phyloP scores from a whole-genome alignment of 2,888 invertebrate species.

The Microchrysa polita region DNA sequence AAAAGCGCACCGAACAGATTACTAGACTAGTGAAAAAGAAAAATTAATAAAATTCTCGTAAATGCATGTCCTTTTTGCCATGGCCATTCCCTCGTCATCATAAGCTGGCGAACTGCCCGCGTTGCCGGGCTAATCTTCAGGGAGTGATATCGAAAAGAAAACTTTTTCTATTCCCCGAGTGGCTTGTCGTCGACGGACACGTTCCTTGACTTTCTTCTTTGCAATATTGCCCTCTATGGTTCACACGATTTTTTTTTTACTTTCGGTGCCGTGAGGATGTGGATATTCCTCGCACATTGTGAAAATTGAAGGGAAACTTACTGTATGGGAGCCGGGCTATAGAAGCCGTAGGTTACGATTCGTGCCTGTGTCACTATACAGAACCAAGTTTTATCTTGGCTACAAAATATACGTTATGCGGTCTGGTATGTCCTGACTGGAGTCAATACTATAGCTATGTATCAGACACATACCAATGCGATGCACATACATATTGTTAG shows the following conservation, averaged over 20 bases:
- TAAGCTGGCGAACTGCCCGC: not conserved
- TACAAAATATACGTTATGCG: not conserved
- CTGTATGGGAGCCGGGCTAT: not conserved
- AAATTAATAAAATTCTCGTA: constrained; percentile 36
- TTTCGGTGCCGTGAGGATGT: too few relatives aligned
- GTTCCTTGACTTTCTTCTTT: constrained; percentile 1
- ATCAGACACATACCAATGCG: constrained; percentile 3
- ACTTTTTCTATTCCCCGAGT: constrained; percentile 18
- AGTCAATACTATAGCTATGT: constrained; percentile 24
- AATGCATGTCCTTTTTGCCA: constrained; percentile 18
- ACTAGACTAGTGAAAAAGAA: not conserved
- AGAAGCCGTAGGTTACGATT: not conserved
- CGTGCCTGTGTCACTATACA: too few relatives aligned
- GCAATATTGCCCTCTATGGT: not conserved
- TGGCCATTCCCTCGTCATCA: not conserved
- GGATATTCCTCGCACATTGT: not conserved
- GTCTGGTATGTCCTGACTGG: not conserved
- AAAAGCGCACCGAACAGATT: too few relatives aligned
- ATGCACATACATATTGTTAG: not conserved
- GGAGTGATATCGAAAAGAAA: constrained; percentile 33
- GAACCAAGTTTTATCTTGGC: constrained; percentile 10
- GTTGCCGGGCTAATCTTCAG: not conserved
- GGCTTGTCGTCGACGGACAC: constrained; percentile 3
- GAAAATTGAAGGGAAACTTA: constrained; percentile 13
- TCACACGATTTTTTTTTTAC: not conserved